Evolutionary conservation across 2,797 vertebrate species (phyloP), one percentile per base, ranked within the genome.

Genomic region (Labeo calbasu): DNA sequence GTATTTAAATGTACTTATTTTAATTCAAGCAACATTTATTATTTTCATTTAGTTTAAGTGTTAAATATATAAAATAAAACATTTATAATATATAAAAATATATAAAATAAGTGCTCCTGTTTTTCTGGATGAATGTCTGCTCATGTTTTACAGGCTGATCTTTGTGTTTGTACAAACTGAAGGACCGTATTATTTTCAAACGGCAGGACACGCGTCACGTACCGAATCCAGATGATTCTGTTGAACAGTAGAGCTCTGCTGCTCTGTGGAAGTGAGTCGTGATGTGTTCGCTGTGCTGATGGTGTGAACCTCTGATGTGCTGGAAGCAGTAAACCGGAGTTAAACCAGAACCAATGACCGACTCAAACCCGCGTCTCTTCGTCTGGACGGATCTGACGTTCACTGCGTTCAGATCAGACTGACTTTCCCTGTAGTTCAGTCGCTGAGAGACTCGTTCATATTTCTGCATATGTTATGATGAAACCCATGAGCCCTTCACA

Each of bases 401-500:
- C 32, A 40, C 1, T 5, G 65, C 32, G 4, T 32, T 17, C 63
- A 66, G 28, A 65, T 10, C 65, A 66, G 15, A 36, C 63, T 4
- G 59, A 25, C 59, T 61, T 61, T 13, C 23, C 12, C 57, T 23
- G n/a, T 59, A 32, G 15, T 28, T 32, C 63, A 72, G 48, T 48
- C 23, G 28, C 14, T 46, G 17, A 53, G 51, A 53, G 51, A 53
- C 51, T 51, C 53, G 7, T n/a, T 28, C 73, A 76, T 57, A 76
- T 59, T 76, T 77, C 53, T 77, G 53, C 53, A 40, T 36, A n/a
- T n/a, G 59, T 50, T 15, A 4, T 46, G 57, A 25, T 78, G 59
- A 79, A 63, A 48, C 77, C 61, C 46, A 51, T 51, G 46, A 46
- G 50, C 12, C 72, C 46, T 55, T 8, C 57, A 81, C 40, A 88